Percentiles rank a stretch among this genome's conserved stretches.
These are phyloP conservation scores for Bombylius discolor DNA, from an alignment of 2,888 invertebrate genomes.

Conservation along the genomic window DNA sequence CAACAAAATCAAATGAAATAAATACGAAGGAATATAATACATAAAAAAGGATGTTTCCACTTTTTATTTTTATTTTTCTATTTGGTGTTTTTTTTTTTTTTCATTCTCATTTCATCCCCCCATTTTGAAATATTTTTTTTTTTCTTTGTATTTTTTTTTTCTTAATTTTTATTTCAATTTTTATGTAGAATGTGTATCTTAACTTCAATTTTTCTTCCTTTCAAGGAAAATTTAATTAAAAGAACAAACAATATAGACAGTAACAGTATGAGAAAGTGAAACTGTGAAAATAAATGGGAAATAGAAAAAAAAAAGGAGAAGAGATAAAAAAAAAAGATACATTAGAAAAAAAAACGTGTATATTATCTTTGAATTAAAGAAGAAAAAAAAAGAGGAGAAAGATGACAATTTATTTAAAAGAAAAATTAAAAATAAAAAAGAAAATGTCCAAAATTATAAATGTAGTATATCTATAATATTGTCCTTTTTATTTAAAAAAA, in stretches of 20 bases:
- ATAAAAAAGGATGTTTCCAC: conserved; percentile 9
- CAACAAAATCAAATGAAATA: neutral
- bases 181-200: too few relatives aligned
- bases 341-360: neutral
- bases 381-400: neutral
- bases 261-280: conserved; percentile 1
- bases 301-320: neutral
- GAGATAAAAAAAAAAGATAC: neutral
- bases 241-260: conserved; percentile 5
- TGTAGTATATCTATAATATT: too few relatives aligned
- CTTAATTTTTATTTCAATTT: neutral
- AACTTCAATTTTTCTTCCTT: conserved; percentile 7
- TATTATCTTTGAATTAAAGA: neutral
- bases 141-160: neutral
- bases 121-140: neutral
- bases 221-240: conserved; percentile 10
- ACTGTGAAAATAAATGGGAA: neutral
- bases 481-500: too few relatives aligned
- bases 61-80: conserved; percentile 1
- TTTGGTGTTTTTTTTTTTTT: conserved; percentile 5
- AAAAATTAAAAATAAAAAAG: too few relatives aligned
- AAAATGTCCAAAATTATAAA: too few relatives aligned
- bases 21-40: conserved; percentile 1
- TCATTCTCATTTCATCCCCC: neutral
- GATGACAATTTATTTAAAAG: too few relatives aligned